Evolutionary conservation across 2,797 vertebrate genomes (phyloP).

Genomic region (Cynodonichthys magdalenae): DNA sequence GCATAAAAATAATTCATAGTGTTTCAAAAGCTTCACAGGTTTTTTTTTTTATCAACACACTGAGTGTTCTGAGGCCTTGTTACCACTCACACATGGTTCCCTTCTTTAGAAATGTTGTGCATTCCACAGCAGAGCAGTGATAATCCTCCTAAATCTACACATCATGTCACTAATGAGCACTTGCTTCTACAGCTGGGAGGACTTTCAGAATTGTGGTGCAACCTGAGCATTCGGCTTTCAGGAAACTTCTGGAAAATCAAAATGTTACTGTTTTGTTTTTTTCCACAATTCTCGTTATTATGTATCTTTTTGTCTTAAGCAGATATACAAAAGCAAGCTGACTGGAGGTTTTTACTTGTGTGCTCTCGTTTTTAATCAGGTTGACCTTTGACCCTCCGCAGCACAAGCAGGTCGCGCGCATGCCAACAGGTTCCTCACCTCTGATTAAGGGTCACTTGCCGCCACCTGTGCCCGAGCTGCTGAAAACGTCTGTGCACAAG

Average conservation of each 20-base stretch:
- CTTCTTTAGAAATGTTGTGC: conserved; percentile 45
- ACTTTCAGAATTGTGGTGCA: conserved; percentile 16
- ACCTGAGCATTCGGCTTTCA: conserved; percentile 4
- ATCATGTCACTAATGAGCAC: conserved; percentile 42
- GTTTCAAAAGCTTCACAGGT: conserved; percentile 31
- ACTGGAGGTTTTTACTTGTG: conserved; percentile 4
- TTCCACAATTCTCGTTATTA: too few relatives aligned
- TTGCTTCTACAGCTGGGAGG: conserved; percentile 18
- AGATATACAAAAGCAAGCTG: background rate
- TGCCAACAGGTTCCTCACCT: conserved; percentile 35
- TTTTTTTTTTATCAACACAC: conserved; percentile 43
- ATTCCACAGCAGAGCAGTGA: conserved; percentile 55
- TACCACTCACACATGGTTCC: conserved; percentile 18
- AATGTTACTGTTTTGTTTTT: background rate
- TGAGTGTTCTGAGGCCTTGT: conserved; percentile 8
- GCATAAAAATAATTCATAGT: background rate
- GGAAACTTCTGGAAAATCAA: background rate
- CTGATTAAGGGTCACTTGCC: conserved; percentile 42
- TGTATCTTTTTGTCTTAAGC: background rate
- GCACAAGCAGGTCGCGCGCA: conserved; percentile 3
- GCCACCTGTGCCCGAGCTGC: conserved; percentile 57
- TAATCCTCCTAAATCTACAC: conserved; percentile 58
- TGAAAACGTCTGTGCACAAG: conserved; percentile 30
- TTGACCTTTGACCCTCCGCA: conserved; percentile 31
- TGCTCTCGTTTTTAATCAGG: conserved; percentile 20